Conservation (phyloP, 2,888 invertebrate genomes). For the Pristionchus mayeri region DNA sequence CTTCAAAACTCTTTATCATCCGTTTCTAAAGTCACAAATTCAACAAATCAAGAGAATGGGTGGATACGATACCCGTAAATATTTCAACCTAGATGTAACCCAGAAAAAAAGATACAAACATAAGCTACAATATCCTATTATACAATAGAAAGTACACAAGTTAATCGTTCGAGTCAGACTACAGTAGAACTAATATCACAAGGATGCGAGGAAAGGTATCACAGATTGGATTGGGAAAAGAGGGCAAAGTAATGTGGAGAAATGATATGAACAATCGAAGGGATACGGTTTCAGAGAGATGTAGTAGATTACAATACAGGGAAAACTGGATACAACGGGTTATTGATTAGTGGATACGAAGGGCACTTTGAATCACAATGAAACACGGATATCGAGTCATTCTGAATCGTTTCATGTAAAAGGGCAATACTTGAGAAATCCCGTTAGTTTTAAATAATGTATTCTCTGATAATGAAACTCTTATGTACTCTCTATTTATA, state of each 20-base stretch:
- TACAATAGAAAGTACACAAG: neutral
- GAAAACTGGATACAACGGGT: neutral
- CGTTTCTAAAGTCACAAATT: constrained; percentile 28
- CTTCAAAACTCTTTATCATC: constrained; percentile 18
- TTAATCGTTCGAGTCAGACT: neutral
- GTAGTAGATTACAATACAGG: neutral
- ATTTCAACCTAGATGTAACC: neutral
- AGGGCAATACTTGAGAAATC: constrained; percentile 23
- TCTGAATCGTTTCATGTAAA: constrained; percentile 2
- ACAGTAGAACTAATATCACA: constrained; percentile 8
- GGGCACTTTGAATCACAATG: neutral
- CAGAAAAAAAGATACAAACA: neutral
- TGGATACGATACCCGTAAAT: constrained; percentile 18
- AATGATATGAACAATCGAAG: constrained; percentile 10
- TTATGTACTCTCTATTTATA: neutral
- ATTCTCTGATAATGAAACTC: neutral
- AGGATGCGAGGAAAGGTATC: neutral
- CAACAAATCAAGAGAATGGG: constrained; percentile 29
- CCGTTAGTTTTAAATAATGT: neutral
- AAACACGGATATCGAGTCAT: neutral
- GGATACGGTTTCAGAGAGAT: constrained; percentile 3
- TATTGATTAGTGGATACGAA: constrained; percentile 35
- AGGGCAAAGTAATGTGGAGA: neutral
- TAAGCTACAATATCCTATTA: neutral
- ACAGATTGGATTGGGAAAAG: neutral